Evolutionary conservation across 2,888 invertebrate species (phyloP).

Genomic region (Pristionchus maxplancki): DNA sequence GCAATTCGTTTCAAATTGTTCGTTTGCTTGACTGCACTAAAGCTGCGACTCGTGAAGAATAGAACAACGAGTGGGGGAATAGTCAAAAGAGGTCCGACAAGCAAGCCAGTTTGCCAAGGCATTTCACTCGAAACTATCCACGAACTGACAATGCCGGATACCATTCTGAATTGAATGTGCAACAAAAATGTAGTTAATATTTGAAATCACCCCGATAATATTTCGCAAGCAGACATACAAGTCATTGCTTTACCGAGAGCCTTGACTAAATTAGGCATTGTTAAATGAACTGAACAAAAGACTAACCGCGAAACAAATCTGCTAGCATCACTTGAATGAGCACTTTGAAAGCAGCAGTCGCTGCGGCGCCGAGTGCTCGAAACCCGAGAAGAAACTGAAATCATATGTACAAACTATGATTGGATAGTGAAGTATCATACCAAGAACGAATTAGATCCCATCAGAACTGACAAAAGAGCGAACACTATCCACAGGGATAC

Average conservation of each 20-base stretch:
- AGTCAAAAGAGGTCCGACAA: background rate
- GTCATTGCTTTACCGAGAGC: background rate
- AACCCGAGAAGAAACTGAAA: background rate
- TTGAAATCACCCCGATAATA: background rate
- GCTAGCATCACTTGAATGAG: background rate
- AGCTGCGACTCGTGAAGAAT: background rate
- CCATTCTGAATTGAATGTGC: background rate
- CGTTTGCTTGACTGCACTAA: background rate
- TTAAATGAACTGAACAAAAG: background rate
- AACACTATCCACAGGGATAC: background rate
- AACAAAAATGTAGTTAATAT: too few relatives aligned
- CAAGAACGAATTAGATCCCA: background rate
- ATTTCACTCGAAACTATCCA: background rate
- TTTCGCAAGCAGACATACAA: background rate
- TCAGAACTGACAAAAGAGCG: background rate
- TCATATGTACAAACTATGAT: background rate
- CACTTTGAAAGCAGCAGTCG: background rate
- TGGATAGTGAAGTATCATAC: background rate
- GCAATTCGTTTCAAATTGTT: background rate
- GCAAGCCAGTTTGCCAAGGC: background rate
- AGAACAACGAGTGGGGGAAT: background rate
- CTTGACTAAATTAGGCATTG: background rate
- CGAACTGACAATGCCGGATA: background rate
- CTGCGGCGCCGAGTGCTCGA: background rate
- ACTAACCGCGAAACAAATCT: background rate